Conservation (phyloP, 2,797 vertebrate genomes). For the Tolypeutes matacus region DNA sequence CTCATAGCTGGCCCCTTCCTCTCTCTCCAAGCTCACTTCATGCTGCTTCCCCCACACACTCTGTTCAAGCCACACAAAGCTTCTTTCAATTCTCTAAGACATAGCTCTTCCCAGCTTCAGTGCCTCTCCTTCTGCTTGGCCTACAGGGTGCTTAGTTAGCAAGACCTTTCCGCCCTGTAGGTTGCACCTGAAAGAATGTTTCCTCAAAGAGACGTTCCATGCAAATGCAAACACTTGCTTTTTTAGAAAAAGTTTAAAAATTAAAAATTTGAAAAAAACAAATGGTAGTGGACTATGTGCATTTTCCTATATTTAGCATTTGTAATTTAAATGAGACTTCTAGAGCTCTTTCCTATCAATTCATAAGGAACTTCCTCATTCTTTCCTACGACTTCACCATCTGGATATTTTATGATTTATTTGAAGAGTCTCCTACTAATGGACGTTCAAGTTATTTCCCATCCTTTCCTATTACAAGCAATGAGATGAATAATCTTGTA, state of each 20-base stretch:
- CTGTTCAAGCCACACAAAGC: not conserved
- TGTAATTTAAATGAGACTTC: not conserved
- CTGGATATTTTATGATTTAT: not conserved
- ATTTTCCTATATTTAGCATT: conserved; percentile 2
- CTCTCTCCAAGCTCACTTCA: not conserved
- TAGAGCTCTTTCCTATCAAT: not conserved
- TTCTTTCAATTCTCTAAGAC: not conserved
- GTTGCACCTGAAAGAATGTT: not conserved
- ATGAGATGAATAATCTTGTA: not conserved
- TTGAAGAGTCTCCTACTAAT: not conserved
- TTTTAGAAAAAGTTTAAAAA: not conserved
- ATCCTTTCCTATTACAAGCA: not conserved
- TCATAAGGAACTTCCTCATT: not conserved
- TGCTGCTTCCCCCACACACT: not conserved
- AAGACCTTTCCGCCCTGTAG: not conserved
- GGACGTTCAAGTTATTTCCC: not conserved
- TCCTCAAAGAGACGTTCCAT: conserved; percentile 24
- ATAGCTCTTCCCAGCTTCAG: not conserved
- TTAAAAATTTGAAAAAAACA: not conserved
- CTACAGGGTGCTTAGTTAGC: not conserved
- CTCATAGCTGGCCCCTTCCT: not conserved
- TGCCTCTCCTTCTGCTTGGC: not conserved
- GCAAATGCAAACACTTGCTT: not conserved
- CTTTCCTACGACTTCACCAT: not conserved
- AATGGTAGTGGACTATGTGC: not conserved